A percentile compares a stretch with the other conserved stretches of the same genome.
phyloP scores from a whole-genome alignment of 2,797 vertebrate species.

The Anguilla anguilla region DNA sequence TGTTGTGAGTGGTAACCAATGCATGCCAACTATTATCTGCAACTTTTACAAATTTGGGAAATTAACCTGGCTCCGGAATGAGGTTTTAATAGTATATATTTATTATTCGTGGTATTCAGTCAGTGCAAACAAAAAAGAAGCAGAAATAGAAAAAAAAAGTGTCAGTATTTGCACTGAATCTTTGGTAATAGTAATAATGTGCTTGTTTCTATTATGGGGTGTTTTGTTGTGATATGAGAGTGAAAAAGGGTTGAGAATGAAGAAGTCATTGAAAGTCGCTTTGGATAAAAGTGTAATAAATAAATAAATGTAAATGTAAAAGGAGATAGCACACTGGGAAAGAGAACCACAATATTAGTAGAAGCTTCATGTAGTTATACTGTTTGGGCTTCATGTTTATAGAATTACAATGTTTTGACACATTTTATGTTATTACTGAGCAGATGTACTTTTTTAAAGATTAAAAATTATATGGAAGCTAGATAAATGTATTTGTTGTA shows the following conservation, averaged over 20 bases:
- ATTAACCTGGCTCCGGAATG: not conserved
- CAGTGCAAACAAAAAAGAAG: not conserved
- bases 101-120: not conserved
- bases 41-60: not conserved
- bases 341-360: not conserved
- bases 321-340: not conserved
- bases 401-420: not conserved
- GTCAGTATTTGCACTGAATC: not conserved
- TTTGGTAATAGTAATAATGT: not conserved
- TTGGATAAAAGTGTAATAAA: no score
- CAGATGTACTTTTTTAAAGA: not conserved
- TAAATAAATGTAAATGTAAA: no score
- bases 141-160: not conserved
- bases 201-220: not conserved
- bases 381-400: not conserved
- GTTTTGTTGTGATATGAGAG: not conserved
- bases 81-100: not conserved
- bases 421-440: not conserved
- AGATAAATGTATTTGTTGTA: not conserved
- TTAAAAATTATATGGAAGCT: not conserved
- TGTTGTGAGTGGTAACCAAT: not conserved
- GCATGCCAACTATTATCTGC: not conserved
- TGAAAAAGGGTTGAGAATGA: not conserved
- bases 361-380: not conserved
- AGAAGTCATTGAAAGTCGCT: not conserved